Conservation (phyloP, 2,888 invertebrate genomes). For the Melipona beecheii region DNA sequence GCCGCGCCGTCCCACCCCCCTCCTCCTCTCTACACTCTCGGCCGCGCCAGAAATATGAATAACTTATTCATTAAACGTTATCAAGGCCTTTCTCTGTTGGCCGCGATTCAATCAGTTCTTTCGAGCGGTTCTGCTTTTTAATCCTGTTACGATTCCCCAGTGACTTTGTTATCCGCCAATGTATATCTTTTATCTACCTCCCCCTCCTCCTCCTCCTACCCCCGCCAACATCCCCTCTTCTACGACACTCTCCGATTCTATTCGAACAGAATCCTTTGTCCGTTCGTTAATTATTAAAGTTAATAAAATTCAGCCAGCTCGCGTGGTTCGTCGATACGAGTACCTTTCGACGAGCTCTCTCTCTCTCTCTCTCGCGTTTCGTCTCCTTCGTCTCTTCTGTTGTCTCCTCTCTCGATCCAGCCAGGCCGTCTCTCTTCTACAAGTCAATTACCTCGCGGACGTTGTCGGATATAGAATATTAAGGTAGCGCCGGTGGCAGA, state of each 20-base stretch:
- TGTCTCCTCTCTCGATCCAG: neutral
- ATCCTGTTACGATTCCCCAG: constrained; percentile 34
- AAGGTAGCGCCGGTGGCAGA: constrained; percentile 62
- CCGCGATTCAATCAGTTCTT: constrained; percentile 47
- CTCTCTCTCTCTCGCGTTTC: neutral
- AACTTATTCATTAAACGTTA: constrained; percentile 59
- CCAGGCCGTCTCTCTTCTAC: neutral
- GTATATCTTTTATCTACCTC: neutral
- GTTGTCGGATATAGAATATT: constrained; percentile 72
- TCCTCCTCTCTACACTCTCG: neutral
- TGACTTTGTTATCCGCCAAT: constrained; percentile 17
- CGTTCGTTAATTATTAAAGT: constrained; percentile 1
- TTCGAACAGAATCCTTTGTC: neutral
- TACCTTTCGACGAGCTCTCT: neutral
- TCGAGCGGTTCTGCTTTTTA: constrained; percentile 23
- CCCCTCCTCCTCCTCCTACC: too few species aligned
- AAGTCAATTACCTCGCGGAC: constrained; percentile 70
- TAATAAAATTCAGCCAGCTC: constrained; percentile 2
- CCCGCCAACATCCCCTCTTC: too few species aligned
- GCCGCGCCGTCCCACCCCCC: neutral
- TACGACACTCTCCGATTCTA: neutral
- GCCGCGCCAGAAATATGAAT: constrained; percentile 38
- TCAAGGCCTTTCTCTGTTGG: constrained; percentile 43
- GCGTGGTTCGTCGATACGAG: neutral
- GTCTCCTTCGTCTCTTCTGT: neutral